A percentile compares a stretch with the other conserved stretches of the same genome.
Conservation (phyloP, 2,113 vertebrate genomes). For the Sorex fumeus region DNA sequence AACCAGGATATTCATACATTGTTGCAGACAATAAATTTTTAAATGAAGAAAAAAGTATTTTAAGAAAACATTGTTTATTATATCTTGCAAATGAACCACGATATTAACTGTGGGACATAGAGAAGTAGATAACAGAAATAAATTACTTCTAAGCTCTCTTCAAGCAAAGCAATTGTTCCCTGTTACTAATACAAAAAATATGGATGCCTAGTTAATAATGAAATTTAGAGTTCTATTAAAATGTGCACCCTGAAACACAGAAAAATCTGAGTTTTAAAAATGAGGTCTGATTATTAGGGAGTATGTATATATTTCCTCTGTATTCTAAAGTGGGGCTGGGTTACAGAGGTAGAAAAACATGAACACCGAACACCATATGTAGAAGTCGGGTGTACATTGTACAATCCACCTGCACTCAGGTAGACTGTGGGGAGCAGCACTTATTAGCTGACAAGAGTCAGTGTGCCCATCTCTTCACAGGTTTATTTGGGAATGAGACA, state of each 20-base stretch:
- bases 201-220: not conserved
- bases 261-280: conserved; percentile 16
- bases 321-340: not conserved
- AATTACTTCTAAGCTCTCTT: conserved; percentile 43
- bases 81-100: conserved; percentile 59
- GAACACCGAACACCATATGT: not conserved
- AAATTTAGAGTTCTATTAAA: not conserved
- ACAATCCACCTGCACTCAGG: rapidly evolving
- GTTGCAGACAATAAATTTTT: conserved; percentile 47
- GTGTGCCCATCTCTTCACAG: not conserved
- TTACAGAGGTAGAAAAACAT: not conserved
- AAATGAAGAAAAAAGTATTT: conserved; percentile 45
- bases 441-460: not conserved
- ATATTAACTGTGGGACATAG: not conserved
- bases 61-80: conserved; percentile 5
- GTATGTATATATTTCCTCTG: not conserved
- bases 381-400: too few relatives aligned
- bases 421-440: not conserved
- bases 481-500: rapidly evolving
- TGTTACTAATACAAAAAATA: not conserved
- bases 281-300: not conserved
- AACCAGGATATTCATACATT: conserved; percentile 65
- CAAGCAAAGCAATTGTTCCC: conserved; percentile 36
- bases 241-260: not conserved
- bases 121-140: conserved; percentile 44